Percentiles rank a stretch among this genome's conserved stretches.
These are phyloP conservation scores for Melanotaenia parkinsoni DNA, from an alignment of 2,797 vertebrate species.

Conservation along the genomic window DNA sequence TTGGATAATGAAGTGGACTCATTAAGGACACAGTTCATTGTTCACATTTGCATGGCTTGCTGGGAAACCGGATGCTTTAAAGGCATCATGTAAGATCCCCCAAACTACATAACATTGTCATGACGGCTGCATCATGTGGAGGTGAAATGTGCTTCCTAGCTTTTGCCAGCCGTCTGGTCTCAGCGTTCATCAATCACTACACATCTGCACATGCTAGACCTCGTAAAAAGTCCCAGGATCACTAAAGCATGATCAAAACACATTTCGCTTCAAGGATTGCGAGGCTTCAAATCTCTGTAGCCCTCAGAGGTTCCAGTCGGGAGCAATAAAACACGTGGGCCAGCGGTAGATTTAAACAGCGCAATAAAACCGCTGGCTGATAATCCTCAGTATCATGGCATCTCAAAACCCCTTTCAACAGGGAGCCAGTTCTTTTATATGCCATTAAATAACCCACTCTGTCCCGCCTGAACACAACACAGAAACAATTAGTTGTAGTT, in stretches of 20 bases:
- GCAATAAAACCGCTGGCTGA: conserved; percentile 38
- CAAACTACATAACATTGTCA: conserved; percentile 22
- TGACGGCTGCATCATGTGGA: conserved; percentile 32
- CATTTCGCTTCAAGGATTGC: conserved; percentile 48
- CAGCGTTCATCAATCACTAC: conserved; percentile 57
- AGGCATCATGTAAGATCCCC: conserved; percentile 25
- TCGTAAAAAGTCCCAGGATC: conserved; percentile 37
- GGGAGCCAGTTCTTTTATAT: conserved; percentile 37
- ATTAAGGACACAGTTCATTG: conserved; percentile 26
- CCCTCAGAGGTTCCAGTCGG: conserved; percentile 33
- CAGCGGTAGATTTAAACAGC: conserved; percentile 30
- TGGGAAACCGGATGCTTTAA: conserved; percentile 20
- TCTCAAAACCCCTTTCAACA: conserved; percentile 11
- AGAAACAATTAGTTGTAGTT: conserved; percentile 9
- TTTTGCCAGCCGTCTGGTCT: conserved; percentile 29
- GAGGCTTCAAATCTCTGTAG: conserved; percentile 35
- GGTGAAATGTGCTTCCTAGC: conserved; percentile 50
- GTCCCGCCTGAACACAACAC: conserved; percentile 6
- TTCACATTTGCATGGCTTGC: conserved; percentile 57
- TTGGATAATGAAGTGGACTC: conserved; percentile 51
- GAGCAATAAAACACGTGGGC: conserved; percentile 41
- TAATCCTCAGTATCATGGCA: conserved; percentile 22
- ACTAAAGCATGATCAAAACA: conserved; percentile 60
- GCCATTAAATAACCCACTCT: conserved; percentile 35
- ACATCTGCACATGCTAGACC: conserved; percentile 38